Base-by-base conservation (phyloP, 1,140 invertebrate genomes). In the Procambarus virginalis region DNA sequence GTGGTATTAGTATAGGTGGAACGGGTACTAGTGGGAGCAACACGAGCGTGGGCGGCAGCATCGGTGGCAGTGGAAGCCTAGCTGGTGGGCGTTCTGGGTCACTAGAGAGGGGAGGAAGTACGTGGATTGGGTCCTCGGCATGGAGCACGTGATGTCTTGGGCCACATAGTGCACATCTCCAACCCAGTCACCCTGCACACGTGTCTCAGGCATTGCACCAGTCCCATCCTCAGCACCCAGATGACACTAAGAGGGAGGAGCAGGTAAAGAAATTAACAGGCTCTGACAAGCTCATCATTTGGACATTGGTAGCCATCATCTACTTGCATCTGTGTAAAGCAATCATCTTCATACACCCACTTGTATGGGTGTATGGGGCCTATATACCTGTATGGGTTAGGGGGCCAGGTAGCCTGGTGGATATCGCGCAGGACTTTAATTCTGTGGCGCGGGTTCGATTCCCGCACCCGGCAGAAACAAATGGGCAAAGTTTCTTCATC, bases 11-110 rank as follows among this genome's bases (percentile, higher is more conserved):
- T 20, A 22, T 81, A 64, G 86, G 86, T 58, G 86, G 76, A 12
- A 70, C 60, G 45, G 86, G 77, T n/a, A 80, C 64, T 20, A 87
- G 60, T 22, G 86, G 80, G 8, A 89, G 88, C 60, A 83, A 68
- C 51, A 83, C 58, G n/a, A 83, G 86, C 68, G 87, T 22, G 17
- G 75, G 87, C 46, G 87, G 85, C 60, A 80, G 87, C 70, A 81
- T 34, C 8, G 76, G 88, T 48, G 88, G 86, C 86, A 81, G 88
- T 73, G 77, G 78, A 22, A 78, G 84, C 45, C 12, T 84, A 49
- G 88, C 34, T 12, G 79, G 86, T 55, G 86, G 80, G 46, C 88
- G 88, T 6, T 78, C 81, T 45, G 88, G 88, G 51, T 89, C 88
- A 12, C 73, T 77, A 5, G 88, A 89, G 48, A 51, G 88, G 60